Conservation (phyloP, 2,113 vertebrate genomes). For the Vidua macroura region DNA sequence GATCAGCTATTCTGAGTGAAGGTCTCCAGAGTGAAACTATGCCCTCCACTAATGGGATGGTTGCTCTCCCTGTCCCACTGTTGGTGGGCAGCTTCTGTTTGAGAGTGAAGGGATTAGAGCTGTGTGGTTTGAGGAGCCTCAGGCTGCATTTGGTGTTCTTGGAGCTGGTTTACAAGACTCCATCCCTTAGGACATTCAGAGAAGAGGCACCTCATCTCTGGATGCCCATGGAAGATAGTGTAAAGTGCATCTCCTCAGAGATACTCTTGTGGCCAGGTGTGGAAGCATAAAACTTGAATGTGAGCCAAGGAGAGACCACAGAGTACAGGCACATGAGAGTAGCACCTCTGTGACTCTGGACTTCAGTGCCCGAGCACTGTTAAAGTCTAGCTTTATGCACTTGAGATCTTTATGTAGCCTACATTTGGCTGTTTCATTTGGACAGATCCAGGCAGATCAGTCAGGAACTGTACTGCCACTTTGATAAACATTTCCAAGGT, state of each 20-base stretch:
- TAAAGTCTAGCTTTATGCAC: background rate
- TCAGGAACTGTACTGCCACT: background rate
- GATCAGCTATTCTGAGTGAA: background rate
- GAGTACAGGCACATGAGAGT: background rate
- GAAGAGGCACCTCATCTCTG: background rate
- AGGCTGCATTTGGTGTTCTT: background rate
- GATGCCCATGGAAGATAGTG: fast-evolving
- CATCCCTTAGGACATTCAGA: background rate
- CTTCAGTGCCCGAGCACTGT: background rate
- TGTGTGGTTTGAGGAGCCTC: background rate
- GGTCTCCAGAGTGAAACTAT: background rate
- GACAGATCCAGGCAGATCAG: background rate
- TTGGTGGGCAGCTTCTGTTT: background rate
- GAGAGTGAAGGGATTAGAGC: background rate
- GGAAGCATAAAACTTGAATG: background rate
- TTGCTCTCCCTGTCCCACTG: background rate
- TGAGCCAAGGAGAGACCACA: background rate
- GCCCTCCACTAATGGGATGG: background rate
- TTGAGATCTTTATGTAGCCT: background rate
- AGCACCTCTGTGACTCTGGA: background rate
- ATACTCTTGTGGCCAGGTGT: background rate
- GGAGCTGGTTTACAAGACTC: background rate
- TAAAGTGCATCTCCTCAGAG: background rate
- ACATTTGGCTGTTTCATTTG: background rate
- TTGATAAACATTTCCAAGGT: background rate